Base-by-base conservation (phyloP, 2,888 invertebrate genomes). In the Timandra comae region DNA sequence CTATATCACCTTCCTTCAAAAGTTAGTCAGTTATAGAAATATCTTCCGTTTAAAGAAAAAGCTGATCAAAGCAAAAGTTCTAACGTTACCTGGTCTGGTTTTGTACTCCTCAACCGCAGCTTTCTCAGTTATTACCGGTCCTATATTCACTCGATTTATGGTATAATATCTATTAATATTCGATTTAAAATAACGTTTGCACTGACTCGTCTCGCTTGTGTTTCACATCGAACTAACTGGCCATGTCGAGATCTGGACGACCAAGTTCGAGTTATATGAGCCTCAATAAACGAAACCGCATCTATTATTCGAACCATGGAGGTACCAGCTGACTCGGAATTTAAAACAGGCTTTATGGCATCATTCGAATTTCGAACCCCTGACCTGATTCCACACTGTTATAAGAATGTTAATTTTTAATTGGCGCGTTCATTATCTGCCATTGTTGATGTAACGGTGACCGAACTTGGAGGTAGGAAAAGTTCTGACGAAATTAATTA, bases 221-320 rank as follows among this genome's bases (percentile, higher is more conserved):
- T 79, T 82, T 73, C 67, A 76, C 78, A 74, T 77, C 78, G 63
- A 65, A 85, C 84, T 85, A 82, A 84, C 76, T 68, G 68, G 55
- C 48, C 57, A 57, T 58, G 57, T 56, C 53, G 48, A 49, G 34
- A 57, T 59, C n/a, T n/a, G n/a, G n/a, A n/a, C n/a, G n/a, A n/a
- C 52, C 53, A 43, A 72, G 62, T 49, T 57, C 69, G 55, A 71
- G 80, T 84, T 85, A 84, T 85, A 85, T 80, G 82, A 75, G 68
- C 65, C 70, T 63, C 75, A 76, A 82, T 85, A 85, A 85, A 82
- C 76, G 61, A 64, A 73, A 80, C 81, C 78, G 71, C 81, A 76
- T 84, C 85, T 85, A 84, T 79, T 80, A 78, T 79, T 66, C 68
- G 63, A 37, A 21, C 33, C 35, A 46, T 53, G 56, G 63, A 55